phyloP scores from a whole-genome alignment of 30 jellyfish, hydroid and myxozoan genomes.

The Turritopsis rubra region DNA sequence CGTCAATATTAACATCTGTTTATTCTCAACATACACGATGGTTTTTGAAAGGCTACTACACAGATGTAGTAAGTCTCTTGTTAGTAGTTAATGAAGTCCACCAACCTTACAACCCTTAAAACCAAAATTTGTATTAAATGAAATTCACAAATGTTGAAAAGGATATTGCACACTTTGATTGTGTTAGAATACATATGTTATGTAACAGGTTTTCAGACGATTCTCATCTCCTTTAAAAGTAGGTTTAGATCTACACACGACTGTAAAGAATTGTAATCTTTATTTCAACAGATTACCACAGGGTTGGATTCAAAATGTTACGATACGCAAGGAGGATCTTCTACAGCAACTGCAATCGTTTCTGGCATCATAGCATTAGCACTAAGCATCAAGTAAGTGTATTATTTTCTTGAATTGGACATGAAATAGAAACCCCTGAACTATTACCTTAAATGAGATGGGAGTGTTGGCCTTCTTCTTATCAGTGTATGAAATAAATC shows the following conservation, averaged over 20 bases:
- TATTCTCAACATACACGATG: constrained; percentile 10
- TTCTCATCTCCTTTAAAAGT: not conserved
- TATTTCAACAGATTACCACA: not conserved
- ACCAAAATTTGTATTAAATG: too few species aligned
- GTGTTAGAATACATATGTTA: too few species aligned
- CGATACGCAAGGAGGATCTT: not conserved
- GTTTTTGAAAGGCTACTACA: not conserved
- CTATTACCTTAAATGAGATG: too few species aligned
- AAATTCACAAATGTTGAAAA: too few species aligned
- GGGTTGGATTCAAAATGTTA: not conserved
- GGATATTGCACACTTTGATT: too few species aligned
- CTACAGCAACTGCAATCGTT: constrained; percentile 5
- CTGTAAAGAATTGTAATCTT: not conserved
- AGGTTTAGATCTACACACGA: not conserved
- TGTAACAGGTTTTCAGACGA: too few species aligned
- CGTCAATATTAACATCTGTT: not conserved
- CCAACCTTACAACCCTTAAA: too few species aligned
- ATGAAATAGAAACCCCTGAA: too few species aligned
- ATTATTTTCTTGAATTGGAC: not conserved
- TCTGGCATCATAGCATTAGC: constrained; percentile 8
- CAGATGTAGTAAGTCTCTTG: constrained; percentile 9
- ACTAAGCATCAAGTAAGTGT: not conserved
- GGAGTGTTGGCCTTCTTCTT: too few species aligned
- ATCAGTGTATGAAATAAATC: too few species aligned
- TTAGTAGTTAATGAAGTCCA: too few species aligned